Evolutionary conservation across 2,113 vertebrate species (phyloP).

Genomic region (Danio rerio): DNA sequence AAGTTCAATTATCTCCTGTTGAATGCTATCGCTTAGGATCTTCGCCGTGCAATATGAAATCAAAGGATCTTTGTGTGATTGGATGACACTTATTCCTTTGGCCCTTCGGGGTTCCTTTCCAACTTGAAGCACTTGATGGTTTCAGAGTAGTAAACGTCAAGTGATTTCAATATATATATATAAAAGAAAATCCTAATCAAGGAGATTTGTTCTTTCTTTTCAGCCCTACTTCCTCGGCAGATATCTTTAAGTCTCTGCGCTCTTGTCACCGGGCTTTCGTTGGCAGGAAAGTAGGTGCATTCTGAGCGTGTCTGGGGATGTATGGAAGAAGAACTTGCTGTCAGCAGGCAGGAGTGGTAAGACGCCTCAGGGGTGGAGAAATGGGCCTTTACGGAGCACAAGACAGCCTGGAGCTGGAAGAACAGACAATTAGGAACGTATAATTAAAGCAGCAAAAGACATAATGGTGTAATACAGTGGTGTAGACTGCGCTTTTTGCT

Average conservation of each 20-base stretch:
- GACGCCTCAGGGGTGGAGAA: slow-evolving; percentile 8
- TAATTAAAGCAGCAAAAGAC: slow-evolving; percentile 15
- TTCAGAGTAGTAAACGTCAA: slow-evolving; percentile 24
- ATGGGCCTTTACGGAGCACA: slow-evolving; percentile 25
- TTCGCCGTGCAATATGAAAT: slow-evolving; percentile 34
- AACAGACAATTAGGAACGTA: slow-evolving; percentile 31
- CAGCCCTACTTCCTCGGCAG: neutral
- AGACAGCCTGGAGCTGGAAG: slow-evolving; percentile 27
- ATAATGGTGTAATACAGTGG: slow-evolving; percentile 12
- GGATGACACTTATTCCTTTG: slow-evolving; percentile 33
- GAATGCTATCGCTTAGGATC: slow-evolving; percentile 37
- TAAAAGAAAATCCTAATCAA: slow-evolving; percentile 17
- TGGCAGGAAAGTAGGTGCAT: slow-evolving; percentile 29
- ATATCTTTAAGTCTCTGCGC: slow-evolving; percentile 15
- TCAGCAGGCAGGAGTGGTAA: slow-evolving; percentile 2
- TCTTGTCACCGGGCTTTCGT: slow-evolving; percentile 13
- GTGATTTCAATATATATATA: slow-evolving; percentile 1
- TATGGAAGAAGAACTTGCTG: slow-evolving; percentile 25
- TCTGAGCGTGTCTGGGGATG: slow-evolving; percentile 32
- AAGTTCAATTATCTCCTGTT: slow-evolving; percentile 46
- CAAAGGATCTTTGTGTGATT: slow-evolving; percentile 35
- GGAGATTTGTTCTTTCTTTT: slow-evolving; percentile 9
- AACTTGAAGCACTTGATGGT: slow-evolving; percentile 26
- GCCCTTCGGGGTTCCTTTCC: neutral
- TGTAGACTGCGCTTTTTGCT: neutral